Evolutionary conservation across 2,888 invertebrate genomes (phyloP), one percentile per base, ranked within the genome.

Genomic region (Epirrhoe tristata): DNA sequence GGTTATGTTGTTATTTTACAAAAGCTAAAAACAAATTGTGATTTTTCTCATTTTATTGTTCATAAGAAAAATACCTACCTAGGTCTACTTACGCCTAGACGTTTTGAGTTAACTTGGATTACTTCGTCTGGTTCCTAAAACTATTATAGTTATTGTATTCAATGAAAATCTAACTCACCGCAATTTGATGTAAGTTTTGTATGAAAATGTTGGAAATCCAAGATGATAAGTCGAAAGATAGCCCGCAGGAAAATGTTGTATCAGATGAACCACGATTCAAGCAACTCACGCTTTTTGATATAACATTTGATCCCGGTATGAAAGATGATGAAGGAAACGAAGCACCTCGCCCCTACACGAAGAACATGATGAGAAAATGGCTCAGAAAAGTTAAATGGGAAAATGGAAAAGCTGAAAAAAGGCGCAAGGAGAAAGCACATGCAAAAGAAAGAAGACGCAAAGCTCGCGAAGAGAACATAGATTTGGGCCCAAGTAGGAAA

Each of bases 401-500:
- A 76, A 94, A 95, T 73, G 89, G 94, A 14, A 96, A 97, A 84
- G 94, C 94, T 53, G 94, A 95, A 71, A 97, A 96, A 83, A 94
- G 97, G 63, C 93, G 94, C 0, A 95, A 94, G 76, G 97, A 98
- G 81, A 96, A 96, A 77, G 94, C 95, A 54, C 95, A 95, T 75
- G 94, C 95, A 12, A 97, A 97, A 81, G 94, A 95, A 75, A 96
- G 96, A 81, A 94, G 95, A 66, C 94, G 94, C 57, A 94, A 95
- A 81, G 97, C 97, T 0, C 95, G 95, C 71, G 94, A 95, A 63
- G 95, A 96, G 67, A 97, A 97, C 74, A 89, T 96, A 62, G 95
- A 96, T 66, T 81, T 96, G 46, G 97, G 97, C 0, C 98, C 98
- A 0, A 96, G 96, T 48, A 95, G 98, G 66, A 98, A 98, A 88